These are phyloP conservation scores for Eueides isabella DNA, from an alignment of 1,140 invertebrate species.

Conservation along the genomic window DNA sequence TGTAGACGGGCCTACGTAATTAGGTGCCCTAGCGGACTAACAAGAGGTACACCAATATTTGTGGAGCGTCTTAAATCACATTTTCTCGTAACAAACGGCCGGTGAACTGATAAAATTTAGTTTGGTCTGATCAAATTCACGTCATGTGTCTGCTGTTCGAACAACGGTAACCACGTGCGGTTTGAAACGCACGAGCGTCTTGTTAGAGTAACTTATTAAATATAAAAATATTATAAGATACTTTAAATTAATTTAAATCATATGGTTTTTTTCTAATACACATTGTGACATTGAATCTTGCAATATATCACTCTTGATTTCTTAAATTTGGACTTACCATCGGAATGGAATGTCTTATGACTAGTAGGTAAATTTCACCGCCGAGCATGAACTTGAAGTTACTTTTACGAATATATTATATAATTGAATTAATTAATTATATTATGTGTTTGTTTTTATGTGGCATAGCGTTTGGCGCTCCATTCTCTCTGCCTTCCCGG, in stretches of 20 bases:
- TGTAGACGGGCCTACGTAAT: slow-evolving; percentile 62
- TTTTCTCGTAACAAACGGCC: slow-evolving; percentile 72
- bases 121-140: slow-evolving; percentile 72
- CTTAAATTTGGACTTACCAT: too few relatives aligned
- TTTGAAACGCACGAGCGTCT: neutral
- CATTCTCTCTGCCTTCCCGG: too few relatives aligned
- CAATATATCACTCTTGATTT: too few relatives aligned
- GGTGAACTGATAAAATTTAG: slow-evolving; percentile 73
- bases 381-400: too few relatives aligned
- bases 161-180: slow-evolving; percentile 58
- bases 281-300: too few relatives aligned
- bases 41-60: slow-evolving; percentile 74
- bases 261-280: neutral
- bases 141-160: slow-evolving; percentile 59
- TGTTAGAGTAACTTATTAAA: neutral
- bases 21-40: slow-evolving; percentile 56
- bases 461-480: too few relatives aligned
- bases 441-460: too few relatives aligned
- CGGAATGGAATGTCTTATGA: too few relatives aligned
- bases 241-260: neutral
- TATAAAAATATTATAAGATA: neutral
- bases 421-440: too few relatives aligned
- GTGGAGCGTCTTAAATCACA: slow-evolving; percentile 77
- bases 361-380: too few relatives aligned
- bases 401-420: too few relatives aligned